phyloP scores from a whole-genome alignment of 1,140 invertebrate species.

The Saxidomus purpurata region DNA sequence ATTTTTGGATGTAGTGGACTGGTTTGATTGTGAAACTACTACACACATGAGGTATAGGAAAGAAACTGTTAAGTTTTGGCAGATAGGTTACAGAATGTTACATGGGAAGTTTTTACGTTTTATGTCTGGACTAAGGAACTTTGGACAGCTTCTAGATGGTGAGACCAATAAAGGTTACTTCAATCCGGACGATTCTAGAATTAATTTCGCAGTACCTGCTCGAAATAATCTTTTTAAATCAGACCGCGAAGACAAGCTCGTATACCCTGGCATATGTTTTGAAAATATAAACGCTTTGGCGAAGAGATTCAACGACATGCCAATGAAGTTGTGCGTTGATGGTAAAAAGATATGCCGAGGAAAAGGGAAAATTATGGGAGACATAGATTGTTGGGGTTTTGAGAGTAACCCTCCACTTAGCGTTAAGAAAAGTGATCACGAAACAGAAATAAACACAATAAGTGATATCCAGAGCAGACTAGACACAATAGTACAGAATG shows the following conservation, averaged over 20 bases:
- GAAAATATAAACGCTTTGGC: not conserved
- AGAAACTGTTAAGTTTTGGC: too few relatives aligned
- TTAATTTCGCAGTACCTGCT: conserved; percentile 3
- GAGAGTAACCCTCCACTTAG: not conserved
- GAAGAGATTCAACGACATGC: not conserved
- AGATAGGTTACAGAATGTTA: too few relatives aligned
- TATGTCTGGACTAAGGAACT: not conserved
- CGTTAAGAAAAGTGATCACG: not conserved
- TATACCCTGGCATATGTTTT: conserved; percentile 2
- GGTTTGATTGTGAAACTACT: too few relatives aligned
- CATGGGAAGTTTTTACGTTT: too few relatives aligned
- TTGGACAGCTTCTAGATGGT: not conserved
- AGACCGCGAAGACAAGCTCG: not conserved
- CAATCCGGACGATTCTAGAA: not conserved
- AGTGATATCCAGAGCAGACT: not conserved
- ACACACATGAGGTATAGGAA: too few relatives aligned
- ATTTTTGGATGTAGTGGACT: too few relatives aligned
- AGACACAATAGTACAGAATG: not conserved
- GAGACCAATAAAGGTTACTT: not conserved
- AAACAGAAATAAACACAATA: not conserved
- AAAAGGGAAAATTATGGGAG: not conserved
- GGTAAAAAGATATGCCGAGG: conserved; percentile 17
- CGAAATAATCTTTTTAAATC: not conserved
- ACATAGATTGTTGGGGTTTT: conserved; percentile 2
- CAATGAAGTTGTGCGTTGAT: conserved; percentile 1